Base-by-base conservation (phyloP, 1,140 invertebrate genomes). In the Penaeus chinensis region DNA sequence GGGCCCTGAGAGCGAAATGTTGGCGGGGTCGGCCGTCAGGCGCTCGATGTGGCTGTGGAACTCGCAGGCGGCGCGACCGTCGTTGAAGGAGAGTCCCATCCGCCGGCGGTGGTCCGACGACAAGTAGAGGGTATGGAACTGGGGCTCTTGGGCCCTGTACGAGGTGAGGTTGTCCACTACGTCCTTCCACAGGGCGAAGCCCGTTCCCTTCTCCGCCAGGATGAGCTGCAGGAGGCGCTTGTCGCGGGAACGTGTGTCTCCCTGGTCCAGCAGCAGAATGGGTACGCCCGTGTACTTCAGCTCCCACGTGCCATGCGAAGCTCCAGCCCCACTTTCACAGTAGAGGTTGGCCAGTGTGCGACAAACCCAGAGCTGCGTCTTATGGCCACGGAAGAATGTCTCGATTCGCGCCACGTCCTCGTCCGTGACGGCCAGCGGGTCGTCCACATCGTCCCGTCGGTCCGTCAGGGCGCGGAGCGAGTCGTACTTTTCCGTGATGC, bases 181-280 rank as follows among this genome's bases (percentile, higher is more conserved):
- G 92, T 97, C 96, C 82, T 94, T 94, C 96, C 96, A 97, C n/a
- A 97, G 92, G 47, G 95, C 95, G 91, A 97, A 97, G 76, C 96
- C 96, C 3, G 96, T 96, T 4, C 96, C 96, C 77, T 96, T 94
- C 92, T 97, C 96, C 1, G 96, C 96, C 24, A 97, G 91, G 3
- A 96, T 93, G 37, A 97, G 94, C 86, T 95, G 95, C 10, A 97
- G 95, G 47, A 94, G 94, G 42, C 96, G 93, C 90, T 96, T 95
- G 74, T 94, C 93, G 71, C 96, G 92, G 13, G 96, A 95, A 83
- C 94, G 92, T 0, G 95, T 95, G 89, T 95, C 95, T 0, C 96
- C 96, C 13, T 94, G 94, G 92, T 97, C 96, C 74, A 97, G 93
- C 0, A 97, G 92, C 0, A 97, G 93, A 0, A 97, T 94, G 0